Percentiles rank a stretch among this genome's conserved stretches.
Conservation (phyloP, 2,113 vertebrate genomes). For the Clarias macrocephalus region DNA sequence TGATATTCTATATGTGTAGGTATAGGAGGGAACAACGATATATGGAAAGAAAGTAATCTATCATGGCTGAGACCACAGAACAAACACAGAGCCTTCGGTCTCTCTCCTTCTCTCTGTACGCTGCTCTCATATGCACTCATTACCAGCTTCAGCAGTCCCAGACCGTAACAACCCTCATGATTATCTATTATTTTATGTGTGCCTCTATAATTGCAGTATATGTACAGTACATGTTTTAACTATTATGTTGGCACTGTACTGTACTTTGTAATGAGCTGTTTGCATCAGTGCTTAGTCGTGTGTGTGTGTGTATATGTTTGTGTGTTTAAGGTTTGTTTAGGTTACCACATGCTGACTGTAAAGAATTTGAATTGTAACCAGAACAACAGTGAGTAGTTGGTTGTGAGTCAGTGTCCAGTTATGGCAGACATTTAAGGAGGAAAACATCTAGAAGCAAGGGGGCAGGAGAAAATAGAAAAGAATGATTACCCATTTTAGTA, state of each 20-base stretch:
- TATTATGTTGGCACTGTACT: slow-evolving; percentile 59
- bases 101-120: slow-evolving; percentile 33
- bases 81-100: slow-evolving; percentile 46
- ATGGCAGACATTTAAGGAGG: slow-evolving; percentile 3
- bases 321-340: slow-evolving; percentile 35
- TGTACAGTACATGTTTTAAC: slow-evolving; percentile 62
- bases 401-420: slow-evolving; percentile 69
- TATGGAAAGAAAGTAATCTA: slow-evolving; percentile 21
- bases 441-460: not conserved
- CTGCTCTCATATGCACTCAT: slow-evolving; percentile 57
- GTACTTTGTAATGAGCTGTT: slow-evolving; percentile 56
- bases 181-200: slow-evolving; percentile 60
- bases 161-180: slow-evolving; percentile 62
- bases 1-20: not conserved
- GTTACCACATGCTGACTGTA: slow-evolving; percentile 65
- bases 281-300: slow-evolving; percentile 56
- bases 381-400: slow-evolving; percentile 58
- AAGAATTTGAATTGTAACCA: slow-evolving; percentile 62
- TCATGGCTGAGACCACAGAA: slow-evolving; percentile 41
- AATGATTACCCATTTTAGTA: not conserved
- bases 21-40: not conserved
- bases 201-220: slow-evolving; percentile 53
- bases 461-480: slow-evolving; percentile 35
- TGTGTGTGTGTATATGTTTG: slow-evolving; percentile 58
- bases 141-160: slow-evolving; percentile 57